Conservation (phyloP, 2,797 vertebrate genomes). For the Lutra lutra region DNA sequence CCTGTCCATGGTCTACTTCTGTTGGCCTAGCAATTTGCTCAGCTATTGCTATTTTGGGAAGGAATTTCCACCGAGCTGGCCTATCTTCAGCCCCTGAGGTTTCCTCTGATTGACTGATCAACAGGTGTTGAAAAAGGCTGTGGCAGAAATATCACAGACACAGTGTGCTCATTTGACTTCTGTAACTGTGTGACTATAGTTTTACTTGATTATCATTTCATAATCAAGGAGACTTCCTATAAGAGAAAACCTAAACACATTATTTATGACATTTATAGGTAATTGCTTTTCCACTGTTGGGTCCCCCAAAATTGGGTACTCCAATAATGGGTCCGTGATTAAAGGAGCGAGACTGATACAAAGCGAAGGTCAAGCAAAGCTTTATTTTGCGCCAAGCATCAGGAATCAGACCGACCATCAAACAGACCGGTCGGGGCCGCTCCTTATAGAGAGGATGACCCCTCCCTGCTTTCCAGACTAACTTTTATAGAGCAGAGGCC, state of each 20-base stretch:
- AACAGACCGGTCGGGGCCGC: no score
- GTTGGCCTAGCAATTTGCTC: neutral
- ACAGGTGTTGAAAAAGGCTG: slow-evolving; percentile 85
- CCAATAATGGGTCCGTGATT: no score
- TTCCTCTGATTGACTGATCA: slow-evolving; percentile 58
- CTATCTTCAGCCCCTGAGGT: neutral
- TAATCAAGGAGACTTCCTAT: neutral
- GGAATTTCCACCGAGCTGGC: slow-evolving; percentile 58
- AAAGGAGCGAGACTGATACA: no score
- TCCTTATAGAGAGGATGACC: no score
- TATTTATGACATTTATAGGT: neutral
- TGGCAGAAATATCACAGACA: slow-evolving; percentile 84
- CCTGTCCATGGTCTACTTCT: neutral
- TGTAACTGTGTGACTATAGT: neutral
- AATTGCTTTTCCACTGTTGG: neutral
- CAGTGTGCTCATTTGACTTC: slow-evolving; percentile 47
- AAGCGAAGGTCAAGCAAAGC: no score
- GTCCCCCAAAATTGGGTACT: no score
- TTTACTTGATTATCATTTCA: neutral
- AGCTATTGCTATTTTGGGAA: slow-evolving; percentile 69
- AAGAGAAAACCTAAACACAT: neutral
- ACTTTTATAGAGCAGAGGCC: no score
- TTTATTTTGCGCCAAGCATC: no score
- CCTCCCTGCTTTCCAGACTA: no score
- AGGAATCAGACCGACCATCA: no score